phyloP scores from a whole-genome alignment of 1,140 invertebrate species.

The Acyrthosiphon pisum region DNA sequence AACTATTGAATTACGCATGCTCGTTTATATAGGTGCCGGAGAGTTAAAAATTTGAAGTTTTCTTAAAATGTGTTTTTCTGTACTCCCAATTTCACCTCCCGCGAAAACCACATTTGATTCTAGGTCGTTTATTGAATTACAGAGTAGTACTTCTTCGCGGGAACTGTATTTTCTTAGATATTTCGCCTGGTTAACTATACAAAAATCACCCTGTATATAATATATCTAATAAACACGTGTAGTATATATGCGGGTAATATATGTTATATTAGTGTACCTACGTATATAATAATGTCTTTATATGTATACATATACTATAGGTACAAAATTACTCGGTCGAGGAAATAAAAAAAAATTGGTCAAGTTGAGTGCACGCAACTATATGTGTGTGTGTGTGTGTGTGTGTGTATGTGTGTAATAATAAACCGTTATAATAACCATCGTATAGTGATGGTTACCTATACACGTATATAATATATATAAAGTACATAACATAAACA shows the following conservation, averaged over 20 bases:
- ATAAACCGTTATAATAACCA: constrained; percentile 8
- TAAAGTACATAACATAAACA: neutral
- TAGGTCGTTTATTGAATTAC: neutral
- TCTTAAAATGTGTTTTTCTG: too few relatives aligned
- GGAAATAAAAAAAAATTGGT: neutral
- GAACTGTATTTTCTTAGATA: neutral
- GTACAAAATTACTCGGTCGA: neutral
- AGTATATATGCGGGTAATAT: neutral
- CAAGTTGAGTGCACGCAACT: neutral
- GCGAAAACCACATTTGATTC: neutral
- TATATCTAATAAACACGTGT: neutral
- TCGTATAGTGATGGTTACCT: neutral
- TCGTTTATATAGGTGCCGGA: too few relatives aligned
- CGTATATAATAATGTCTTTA: neutral
- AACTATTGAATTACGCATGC: too few relatives aligned
- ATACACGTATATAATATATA: neutral
- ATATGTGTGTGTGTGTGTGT: neutral
- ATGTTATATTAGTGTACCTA: neutral
- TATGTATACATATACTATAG: neutral
- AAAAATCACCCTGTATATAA: neutral
- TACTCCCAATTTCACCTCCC: neutral
- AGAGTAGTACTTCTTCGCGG: neutral
- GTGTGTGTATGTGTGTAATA: neutral
- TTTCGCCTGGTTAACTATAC: neutral
- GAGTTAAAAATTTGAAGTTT: too few relatives aligned